Evolutionary conservation across 2,888 invertebrate species (phyloP).

Genomic region (Leptarthrus brevirostris): DNA sequence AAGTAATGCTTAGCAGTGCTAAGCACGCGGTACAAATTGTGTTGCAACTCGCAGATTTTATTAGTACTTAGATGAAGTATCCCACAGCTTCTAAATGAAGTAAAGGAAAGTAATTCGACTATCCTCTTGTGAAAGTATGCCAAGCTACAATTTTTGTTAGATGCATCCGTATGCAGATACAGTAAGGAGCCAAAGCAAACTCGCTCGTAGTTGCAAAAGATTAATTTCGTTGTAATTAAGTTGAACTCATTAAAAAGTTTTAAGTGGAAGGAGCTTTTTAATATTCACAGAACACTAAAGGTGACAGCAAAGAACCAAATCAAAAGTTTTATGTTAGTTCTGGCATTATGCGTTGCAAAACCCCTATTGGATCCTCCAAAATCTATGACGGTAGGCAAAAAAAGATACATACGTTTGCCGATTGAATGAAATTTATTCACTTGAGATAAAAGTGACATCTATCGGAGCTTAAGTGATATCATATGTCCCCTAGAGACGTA

Average conservation of each 20-base stretch:
- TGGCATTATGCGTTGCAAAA: not conserved
- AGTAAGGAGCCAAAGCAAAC: too few relatives aligned
- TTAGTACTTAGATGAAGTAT: not conserved
- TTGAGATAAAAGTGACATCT: constrained; percentile 18
- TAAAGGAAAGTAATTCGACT: not conserved
- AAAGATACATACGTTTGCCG: not conserved
- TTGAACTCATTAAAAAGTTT: constrained; percentile 42
- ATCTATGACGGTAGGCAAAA: not conserved
- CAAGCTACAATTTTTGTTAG: too few relatives aligned
- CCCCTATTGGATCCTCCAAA: not conserved
- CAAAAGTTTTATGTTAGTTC: not conserved
- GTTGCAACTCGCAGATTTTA: constrained; percentile 3
- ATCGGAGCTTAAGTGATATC: constrained; percentile 7
- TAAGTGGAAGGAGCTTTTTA: constrained; percentile 19
- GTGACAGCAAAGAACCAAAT: not conserved
- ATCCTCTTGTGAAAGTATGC: too few relatives aligned
- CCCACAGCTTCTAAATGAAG: not conserved
- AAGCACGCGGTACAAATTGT: not conserved
- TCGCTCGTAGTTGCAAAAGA: not conserved
- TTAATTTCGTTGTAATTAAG: constrained; percentile 19
- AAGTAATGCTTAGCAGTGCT: not conserved
- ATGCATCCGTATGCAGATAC: too few relatives aligned
- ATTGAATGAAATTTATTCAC: constrained; percentile 1
- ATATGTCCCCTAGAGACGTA: not conserved
- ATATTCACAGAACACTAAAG: constrained; percentile 6